These are phyloP conservation scores for Selene dorsalis DNA, from an alignment of 2,797 vertebrate species.

Conservation along the genomic window DNA sequence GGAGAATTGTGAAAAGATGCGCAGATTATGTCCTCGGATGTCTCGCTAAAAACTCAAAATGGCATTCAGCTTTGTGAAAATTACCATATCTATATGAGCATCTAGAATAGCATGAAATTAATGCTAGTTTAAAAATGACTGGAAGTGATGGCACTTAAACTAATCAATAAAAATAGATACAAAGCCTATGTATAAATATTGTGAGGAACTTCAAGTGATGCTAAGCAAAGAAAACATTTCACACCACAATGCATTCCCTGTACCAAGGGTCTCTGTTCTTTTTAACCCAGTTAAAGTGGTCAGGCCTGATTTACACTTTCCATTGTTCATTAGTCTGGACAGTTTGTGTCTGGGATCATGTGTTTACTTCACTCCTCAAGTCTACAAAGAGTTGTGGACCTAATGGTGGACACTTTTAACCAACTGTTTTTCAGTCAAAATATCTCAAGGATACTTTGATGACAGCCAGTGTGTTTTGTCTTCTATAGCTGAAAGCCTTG, in stretches of 20 bases:
- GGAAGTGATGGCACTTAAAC: no score
- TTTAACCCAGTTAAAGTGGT: slow-evolving; percentile 24
- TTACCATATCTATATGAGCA: no score
- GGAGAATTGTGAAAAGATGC: not conserved
- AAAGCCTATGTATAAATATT: not conserved
- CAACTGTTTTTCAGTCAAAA: slow-evolving; percentile 11
- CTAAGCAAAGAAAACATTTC: slow-evolving; percentile 40
- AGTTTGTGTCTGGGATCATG: slow-evolving; percentile 11
- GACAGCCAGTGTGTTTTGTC: slow-evolving; percentile 17
- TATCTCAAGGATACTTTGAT: not conserved
- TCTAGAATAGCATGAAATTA: no score
- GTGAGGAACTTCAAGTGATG: slow-evolving; percentile 9
- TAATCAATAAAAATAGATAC: no score
- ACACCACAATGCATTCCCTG: slow-evolving; percentile 42
- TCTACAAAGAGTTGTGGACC: slow-evolving; percentile 1
- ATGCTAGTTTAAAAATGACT: no score
- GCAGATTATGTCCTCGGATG: not conserved
- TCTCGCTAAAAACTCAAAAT: not conserved
- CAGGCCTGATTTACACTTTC: slow-evolving; percentile 7
- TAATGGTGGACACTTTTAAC: not conserved
- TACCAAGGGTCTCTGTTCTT: slow-evolving; percentile 17
- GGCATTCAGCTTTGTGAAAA: no score
- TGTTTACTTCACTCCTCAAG: slow-evolving; percentile 20
- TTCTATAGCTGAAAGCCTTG: not conserved
- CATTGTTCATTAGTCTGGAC: slow-evolving; percentile 14